phyloP scores from a whole-genome alignment of 2,113 vertebrate genomes.

The Leucopsar rothschildi region DNA sequence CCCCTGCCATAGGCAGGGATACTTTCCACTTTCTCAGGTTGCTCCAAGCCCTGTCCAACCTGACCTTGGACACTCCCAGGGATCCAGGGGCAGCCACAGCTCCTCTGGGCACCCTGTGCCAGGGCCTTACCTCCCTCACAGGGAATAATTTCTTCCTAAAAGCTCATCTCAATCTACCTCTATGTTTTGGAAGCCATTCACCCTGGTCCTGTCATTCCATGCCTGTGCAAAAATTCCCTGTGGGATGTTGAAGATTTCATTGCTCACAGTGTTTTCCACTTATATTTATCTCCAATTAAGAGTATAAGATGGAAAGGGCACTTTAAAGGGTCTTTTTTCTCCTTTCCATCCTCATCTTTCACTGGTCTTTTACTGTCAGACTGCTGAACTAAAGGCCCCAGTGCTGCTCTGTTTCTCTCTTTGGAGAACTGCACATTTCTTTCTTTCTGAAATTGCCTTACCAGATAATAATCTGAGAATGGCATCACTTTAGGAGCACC shows the following conservation, averaged over 20 bases:
- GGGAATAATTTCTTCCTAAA: not conserved
- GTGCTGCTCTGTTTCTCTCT: not conserved
- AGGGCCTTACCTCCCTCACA: fast-evolving
- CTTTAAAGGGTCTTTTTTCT: fast-evolving
- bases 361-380: not conserved
- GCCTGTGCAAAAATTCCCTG: not conserved
- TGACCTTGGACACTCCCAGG: not conserved
- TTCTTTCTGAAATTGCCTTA: not conserved
- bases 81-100: not conserved
- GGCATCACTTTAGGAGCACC: not conserved
- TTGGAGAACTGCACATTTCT: not conserved
- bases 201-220: no score
- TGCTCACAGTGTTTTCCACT: not conserved
- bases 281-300: not conserved
- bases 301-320: not conserved
- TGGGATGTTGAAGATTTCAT: not conserved
- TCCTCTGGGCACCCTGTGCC: not conserved
- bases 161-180: not conserved
- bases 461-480: not conserved
- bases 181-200: not conserved
- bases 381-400: not conserved
- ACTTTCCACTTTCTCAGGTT: fast-evolving
- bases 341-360: not conserved
- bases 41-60: fast-evolving
- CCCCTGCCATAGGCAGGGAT: not conserved